phyloP scores from a whole-genome alignment of 2,888 invertebrate genomes.

The Linyphia triangularis region DNA sequence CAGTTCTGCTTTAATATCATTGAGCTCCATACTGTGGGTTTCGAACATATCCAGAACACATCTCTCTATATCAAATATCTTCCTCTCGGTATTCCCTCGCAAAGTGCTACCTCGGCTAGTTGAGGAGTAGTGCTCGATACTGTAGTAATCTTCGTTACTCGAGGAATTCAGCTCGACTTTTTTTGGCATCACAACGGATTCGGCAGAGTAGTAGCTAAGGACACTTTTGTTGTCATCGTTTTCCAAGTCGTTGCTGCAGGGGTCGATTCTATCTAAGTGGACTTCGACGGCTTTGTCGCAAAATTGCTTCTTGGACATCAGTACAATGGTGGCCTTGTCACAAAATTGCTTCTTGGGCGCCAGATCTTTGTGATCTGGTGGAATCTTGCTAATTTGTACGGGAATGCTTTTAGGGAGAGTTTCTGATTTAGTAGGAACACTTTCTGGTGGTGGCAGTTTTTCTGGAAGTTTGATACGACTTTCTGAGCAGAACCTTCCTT shows the following conservation, averaged over 20 bases:
- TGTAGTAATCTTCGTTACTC: slow-evolving; percentile 74
- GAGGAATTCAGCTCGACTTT: slow-evolving; percentile 66
- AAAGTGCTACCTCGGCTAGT: slow-evolving; percentile 61
- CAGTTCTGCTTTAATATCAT: slow-evolving; percentile 68
- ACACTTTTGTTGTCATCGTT: slow-evolving; percentile 75
- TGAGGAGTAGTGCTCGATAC: slow-evolving; percentile 66
- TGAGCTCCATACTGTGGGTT: slow-evolving; percentile 63
- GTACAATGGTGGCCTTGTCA: slow-evolving; percentile 16
- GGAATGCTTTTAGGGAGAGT: slow-evolving; percentile 12
- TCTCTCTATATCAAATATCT: slow-evolving; percentile 66
- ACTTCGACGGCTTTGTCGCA: slow-evolving; percentile 64
- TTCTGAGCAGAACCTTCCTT: slow-evolving; percentile 55
- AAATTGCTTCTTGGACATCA: slow-evolving; percentile 21
- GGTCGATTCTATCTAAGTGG: slow-evolving; percentile 55
- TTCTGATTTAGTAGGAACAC: slow-evolving; percentile 67
- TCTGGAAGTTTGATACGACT: slow-evolving; percentile 69
- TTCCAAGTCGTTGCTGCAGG: slow-evolving; percentile 56
- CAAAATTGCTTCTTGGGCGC: slow-evolving; percentile 44
- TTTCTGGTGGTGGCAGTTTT: slow-evolving; percentile 63
- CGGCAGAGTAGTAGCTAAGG: slow-evolving; percentile 75
- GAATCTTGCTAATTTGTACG: background rate
- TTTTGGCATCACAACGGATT: slow-evolving; percentile 68
- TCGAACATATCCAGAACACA: slow-evolving; percentile 69
- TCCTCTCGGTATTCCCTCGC: slow-evolving; percentile 56
- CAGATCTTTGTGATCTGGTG: background rate